Conservation (phyloP, 2,797 vertebrate species). For the Lacerta viridis region DNA sequence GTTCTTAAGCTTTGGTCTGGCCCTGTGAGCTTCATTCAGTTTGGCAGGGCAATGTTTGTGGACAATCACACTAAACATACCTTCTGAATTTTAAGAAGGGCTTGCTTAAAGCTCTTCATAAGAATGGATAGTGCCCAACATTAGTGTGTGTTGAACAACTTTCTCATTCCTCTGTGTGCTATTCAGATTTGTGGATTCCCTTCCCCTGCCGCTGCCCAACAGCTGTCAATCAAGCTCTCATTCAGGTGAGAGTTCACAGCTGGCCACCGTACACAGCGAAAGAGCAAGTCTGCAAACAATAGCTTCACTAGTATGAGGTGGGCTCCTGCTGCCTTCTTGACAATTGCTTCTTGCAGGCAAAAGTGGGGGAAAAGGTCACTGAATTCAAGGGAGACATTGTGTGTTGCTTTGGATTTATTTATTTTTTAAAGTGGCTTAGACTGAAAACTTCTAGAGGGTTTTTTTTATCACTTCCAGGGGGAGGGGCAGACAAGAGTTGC, state of each 20-base stretch:
- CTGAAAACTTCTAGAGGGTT: slow-evolving; percentile 26
- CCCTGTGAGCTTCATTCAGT: not conserved
- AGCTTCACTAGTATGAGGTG: slow-evolving; percentile 38
- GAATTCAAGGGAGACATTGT: slow-evolving; percentile 24
- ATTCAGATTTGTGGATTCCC: slow-evolving; percentile 40
- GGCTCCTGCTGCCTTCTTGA: slow-evolving; percentile 15
- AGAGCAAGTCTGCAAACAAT: slow-evolving; percentile 52
- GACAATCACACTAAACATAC: not conserved
- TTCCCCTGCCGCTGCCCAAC: not conserved
- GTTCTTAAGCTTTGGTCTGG: no score
- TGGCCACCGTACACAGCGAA: not conserved
- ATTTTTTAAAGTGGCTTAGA: slow-evolving; percentile 30
- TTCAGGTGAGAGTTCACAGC: slow-evolving; percentile 38
- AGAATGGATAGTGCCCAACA: not conserved
- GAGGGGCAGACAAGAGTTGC: not conserved
- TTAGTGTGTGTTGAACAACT: not conserved
- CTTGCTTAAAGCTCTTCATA: not conserved
- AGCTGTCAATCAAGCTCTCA: slow-evolving; percentile 32
- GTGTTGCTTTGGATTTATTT: slow-evolving; percentile 24
- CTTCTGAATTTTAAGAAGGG: not conserved
- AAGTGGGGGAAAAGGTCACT: slow-evolving; percentile 33
- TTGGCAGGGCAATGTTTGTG: not conserved
- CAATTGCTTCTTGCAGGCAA: slow-evolving; percentile 45
- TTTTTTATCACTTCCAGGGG: slow-evolving; percentile 39
- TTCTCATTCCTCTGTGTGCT: slow-evolving; percentile 43